These are phyloP conservation scores for Eclectus roratus DNA, from an alignment of 2,113 vertebrate species.

Conservation along the genomic window DNA sequence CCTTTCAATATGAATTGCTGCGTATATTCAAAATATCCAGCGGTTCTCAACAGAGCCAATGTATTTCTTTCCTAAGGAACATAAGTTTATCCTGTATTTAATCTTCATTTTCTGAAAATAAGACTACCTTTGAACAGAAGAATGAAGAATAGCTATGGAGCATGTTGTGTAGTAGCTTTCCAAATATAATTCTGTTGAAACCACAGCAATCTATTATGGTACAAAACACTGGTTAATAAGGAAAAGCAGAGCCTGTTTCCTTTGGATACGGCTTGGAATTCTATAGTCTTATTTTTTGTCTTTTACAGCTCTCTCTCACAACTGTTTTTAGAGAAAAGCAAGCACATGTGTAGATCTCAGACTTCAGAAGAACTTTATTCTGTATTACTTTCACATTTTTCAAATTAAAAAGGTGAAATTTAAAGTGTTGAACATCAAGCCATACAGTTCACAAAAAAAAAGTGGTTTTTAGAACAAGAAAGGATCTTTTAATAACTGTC, in stretches of 20 bases:
- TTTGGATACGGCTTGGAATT: background rate
- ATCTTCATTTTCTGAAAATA: background rate
- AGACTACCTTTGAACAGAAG: background rate
- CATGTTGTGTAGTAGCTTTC: background rate
- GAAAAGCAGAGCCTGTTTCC: background rate
- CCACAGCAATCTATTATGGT: background rate
- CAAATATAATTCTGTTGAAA: background rate
- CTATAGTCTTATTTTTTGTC: background rate
- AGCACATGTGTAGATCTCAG: background rate
- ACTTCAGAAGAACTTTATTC: slow-evolving; percentile 10
- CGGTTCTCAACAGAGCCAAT: background rate
- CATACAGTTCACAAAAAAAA: background rate
- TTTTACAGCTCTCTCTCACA: background rate
- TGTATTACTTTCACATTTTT: slow-evolving; percentile 13
- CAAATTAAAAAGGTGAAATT: slow-evolving; percentile 22
- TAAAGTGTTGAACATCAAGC: slow-evolving; percentile 8
- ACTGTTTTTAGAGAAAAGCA: background rate
- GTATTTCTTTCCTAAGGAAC: background rate
- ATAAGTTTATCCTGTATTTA: background rate
- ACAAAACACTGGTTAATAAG: background rate
- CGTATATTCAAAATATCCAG: background rate
- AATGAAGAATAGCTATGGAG: background rate
- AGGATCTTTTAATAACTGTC: slow-evolving; percentile 40
- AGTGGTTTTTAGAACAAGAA: background rate
- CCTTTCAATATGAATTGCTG: background rate